Evolutionary conservation across 2,888 invertebrate genomes (phyloP), one percentile per base, ranked within the genome.

Genomic region (Ennomos erosarius): DNA sequence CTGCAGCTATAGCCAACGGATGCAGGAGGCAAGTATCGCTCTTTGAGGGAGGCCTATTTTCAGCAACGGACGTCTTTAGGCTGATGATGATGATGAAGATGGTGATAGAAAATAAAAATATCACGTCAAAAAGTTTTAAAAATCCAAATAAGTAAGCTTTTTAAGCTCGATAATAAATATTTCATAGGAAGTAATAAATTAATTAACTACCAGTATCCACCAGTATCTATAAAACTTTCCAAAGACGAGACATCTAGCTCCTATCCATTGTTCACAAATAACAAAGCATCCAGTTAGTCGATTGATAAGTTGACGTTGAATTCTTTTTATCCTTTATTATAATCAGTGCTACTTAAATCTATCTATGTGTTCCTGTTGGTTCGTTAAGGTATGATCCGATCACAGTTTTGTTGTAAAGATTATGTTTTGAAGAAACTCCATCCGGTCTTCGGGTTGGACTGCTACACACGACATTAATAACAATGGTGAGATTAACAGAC

Each of bases 341-440:
- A 82, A 83, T 85, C 80, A 79, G 79, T 72, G 83, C 82, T 85
- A 84, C 84, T 85, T 86, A 85, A 82, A 88, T 85, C 81, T 85
- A 83, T 85, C 82, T 82, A 74, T 78, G 77, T 84, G 81, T 84
- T 80, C 75, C 76, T 77, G 77, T 80, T 79, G 79, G 79, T 88
- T 89, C 89, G 87, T 90, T 90, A 88, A 87, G 82, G 79, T 80
- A 80, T 81, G 87, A 88, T 87, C 79, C 72, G 85, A 89, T 88
- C 88, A 88, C 87, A 87, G 85, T 90, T 88, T 90, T 90, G 87
- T 90, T 90, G 88, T 90, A 87, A 90, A 90, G 89, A 90, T 90
- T 90, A 90, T 90, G 90, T 90, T 79, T 81, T 79, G 82, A 87
- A 87, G 90, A 89, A 89, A 85, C 82, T 82, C 82, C 89, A 90